Evolutionary conservation across 2,113 vertebrate species (phyloP).

Genomic region (Drymodes brunneopygia): DNA sequence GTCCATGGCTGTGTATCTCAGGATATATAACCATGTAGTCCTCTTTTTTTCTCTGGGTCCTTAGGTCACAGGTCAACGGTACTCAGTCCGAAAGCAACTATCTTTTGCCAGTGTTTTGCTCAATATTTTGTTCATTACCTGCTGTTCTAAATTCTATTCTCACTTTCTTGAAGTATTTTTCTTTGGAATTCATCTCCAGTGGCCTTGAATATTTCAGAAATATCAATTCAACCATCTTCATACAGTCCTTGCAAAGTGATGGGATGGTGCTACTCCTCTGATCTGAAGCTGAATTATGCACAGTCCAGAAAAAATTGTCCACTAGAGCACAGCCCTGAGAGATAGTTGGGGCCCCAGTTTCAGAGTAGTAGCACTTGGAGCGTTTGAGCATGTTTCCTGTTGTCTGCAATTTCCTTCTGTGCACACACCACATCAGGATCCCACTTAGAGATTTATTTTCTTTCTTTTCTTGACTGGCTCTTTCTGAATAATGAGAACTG

Average conservation of each 20-base stretch:
- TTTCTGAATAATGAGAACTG: not conserved
- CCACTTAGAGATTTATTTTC: not conserved
- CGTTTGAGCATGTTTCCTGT: not conserved
- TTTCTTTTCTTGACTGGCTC: not conserved
- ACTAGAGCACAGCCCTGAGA: rapidly evolving
- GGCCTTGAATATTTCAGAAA: not conserved
- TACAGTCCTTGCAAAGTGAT: not conserved
- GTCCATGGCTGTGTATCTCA: not conserved
- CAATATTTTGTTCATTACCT: not conserved
- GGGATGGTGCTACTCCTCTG: not conserved
- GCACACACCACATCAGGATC: not conserved
- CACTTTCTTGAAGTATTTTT: not conserved
- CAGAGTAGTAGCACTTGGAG: not conserved
- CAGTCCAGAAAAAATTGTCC: not conserved
- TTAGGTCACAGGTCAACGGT: not conserved
- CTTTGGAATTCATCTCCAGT: not conserved
- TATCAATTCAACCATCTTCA: not conserved
- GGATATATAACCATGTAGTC: not conserved
- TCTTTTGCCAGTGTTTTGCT: not conserved
- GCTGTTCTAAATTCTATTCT: not conserved
- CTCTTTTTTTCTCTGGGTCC: not conserved
- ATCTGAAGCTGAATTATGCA: not conserved
- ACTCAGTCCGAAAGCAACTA: not conserved
- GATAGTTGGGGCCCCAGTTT: not conserved
- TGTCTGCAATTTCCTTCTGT: not conserved